A percentile compares a stretch with the other conserved stretches of the same genome.
phyloP scores from a whole-genome alignment of 23 tunicate species.

The Halocynthia roretzi region DNA sequence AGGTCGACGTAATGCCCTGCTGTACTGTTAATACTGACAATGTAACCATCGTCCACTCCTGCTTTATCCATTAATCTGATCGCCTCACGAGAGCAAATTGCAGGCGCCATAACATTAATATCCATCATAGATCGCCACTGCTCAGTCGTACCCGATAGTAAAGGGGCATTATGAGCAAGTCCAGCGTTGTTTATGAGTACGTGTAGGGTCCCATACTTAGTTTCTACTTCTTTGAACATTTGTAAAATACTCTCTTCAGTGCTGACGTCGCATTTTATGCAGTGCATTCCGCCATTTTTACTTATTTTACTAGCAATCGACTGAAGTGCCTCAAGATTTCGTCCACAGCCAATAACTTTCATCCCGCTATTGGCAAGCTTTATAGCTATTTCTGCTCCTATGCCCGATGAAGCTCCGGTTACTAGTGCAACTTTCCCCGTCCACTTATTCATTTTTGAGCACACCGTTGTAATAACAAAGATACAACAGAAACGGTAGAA shows the following conservation, averaged over 20 bases:
- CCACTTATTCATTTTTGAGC: constrained; percentile 53
- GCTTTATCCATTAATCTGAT: constrained; percentile 42
- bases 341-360: constrained; percentile 71
- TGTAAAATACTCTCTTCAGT: constrained; percentile 48
- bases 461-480: too few species aligned
- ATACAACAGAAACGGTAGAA: too few species aligned
- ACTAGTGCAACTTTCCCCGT: constrained; percentile 69
- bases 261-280: constrained; percentile 52
- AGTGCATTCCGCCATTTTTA: constrained; percentile 39
- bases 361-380: constrained; percentile 45
- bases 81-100: constrained; percentile 58
- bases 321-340: constrained; percentile 49
- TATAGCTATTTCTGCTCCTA: constrained; percentile 60
- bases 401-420: constrained; percentile 86
- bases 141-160: constrained; percentile 58
- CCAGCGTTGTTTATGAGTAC: constrained; percentile 82
- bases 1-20: constrained; percentile 54
- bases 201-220: constrained; percentile 53
- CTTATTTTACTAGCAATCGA: constrained; percentile 43
- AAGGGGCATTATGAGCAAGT: constrained; percentile 33
- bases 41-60: constrained; percentile 64
- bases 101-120: constrained; percentile 48
- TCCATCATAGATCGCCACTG: constrained; percentile 61
- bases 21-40: constrained; percentile 85
- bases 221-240: constrained; percentile 53